Conservation (phyloP, 2,113 vertebrate species). For the Dinomys branickii region DNA sequence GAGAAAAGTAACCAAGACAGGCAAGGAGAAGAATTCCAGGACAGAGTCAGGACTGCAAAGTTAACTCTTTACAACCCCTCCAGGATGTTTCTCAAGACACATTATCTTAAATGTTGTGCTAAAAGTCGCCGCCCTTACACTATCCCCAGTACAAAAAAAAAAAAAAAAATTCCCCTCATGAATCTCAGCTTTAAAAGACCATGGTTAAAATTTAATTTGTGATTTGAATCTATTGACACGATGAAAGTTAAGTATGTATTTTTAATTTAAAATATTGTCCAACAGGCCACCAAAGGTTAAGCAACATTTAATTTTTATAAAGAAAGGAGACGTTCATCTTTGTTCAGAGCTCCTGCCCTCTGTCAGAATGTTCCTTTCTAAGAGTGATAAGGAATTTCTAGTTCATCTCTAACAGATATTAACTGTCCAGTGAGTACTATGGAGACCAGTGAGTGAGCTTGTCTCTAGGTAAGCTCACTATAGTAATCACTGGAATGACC, state of each 20-base stretch:
- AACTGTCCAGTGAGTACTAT: neutral
- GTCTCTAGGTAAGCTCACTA: neutral
- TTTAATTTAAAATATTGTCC: constrained; percentile 12
- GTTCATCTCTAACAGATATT: constrained; percentile 21
- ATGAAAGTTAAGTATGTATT: neutral
- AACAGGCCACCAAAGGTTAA: neutral
- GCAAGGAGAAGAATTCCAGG: too few species aligned
- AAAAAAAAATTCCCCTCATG: neutral
- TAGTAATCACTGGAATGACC: neutral
- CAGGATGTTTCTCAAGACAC: too few species aligned
- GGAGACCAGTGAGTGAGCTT: neutral
- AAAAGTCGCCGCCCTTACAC: too few species aligned
- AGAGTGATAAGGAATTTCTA: constrained; percentile 24
- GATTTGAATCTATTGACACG: neutral
- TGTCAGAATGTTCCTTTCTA: neutral
- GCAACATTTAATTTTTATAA: neutral
- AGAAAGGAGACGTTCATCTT: neutral
- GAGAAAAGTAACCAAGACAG: too few species aligned
- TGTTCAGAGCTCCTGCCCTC: neutral
- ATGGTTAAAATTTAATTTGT: neutral
- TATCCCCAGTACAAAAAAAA: too few species aligned
- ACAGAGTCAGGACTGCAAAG: too few species aligned
- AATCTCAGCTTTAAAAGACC: neutral
- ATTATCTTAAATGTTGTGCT: too few species aligned
- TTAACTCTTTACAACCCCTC: too few species aligned